These are phyloP conservation scores for Lamellibrachia columna DNA, from an alignment of 2,888 invertebrate genomes.

Conservation along the genomic window DNA sequence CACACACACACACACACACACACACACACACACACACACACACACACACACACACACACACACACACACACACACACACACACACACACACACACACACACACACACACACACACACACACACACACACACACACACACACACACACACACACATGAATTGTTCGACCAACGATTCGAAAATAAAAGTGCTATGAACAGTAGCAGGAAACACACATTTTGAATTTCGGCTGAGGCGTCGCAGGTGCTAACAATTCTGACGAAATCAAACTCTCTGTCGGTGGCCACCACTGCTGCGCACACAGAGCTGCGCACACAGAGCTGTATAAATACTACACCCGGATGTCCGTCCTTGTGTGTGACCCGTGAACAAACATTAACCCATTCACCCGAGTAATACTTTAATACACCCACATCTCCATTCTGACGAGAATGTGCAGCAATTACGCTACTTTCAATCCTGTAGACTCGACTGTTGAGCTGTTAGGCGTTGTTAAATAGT, in stretches of 20 bases:
- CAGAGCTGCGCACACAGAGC: background rate
- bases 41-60: no score
- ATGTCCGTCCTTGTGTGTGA: background rate
- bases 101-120: background rate
- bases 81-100: no score
- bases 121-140: background rate
- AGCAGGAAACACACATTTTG: background rate
- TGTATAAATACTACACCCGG: slow-evolving; percentile 5
- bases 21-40: no score
- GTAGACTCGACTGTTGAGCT: background rate
- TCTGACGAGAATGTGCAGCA: background rate
- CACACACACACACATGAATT: background rate
- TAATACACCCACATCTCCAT: background rate
- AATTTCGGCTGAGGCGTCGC: background rate
- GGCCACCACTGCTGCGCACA: background rate
- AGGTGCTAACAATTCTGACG: background rate
- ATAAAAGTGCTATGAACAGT: background rate
- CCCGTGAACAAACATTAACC: background rate
- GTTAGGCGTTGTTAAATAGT: background rate
- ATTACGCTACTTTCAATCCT: background rate
- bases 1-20: no score
- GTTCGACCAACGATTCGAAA: background rate
- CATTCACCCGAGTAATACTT: background rate
- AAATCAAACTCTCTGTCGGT: background rate
- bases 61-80: no score